These are phyloP conservation scores for Diorhabda sublineata DNA, from an alignment of 1,140 invertebrate species.

Conservation along the genomic window DNA sequence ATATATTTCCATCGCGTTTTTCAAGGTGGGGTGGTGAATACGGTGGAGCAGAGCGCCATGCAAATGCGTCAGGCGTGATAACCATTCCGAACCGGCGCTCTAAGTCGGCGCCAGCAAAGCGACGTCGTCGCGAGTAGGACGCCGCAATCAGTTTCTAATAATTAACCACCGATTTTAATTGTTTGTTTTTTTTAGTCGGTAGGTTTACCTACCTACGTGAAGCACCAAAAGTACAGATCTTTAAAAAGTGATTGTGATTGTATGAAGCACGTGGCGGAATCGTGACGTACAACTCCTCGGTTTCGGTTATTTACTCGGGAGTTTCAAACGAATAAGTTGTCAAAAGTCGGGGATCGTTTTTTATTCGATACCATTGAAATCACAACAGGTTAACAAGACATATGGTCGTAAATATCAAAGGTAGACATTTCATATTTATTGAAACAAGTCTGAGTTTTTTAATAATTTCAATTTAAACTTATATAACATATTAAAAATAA, in stretches of 20 bases:
- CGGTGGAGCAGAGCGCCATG: constrained; percentile 40
- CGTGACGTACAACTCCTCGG: background rate
- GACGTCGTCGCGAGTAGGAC: constrained; percentile 40
- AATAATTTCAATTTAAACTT: too few species aligned
- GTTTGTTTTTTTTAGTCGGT: constrained; percentile 3
- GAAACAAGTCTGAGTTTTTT: background rate
- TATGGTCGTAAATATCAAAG: background rate
- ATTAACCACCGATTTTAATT: constrained; percentile 34
- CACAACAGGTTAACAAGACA: background rate
- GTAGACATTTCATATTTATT: background rate
- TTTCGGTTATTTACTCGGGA: background rate
- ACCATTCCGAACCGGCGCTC: constrained; percentile 43
- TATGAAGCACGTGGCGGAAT: background rate
- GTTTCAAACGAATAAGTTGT: background rate
- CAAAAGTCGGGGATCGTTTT: background rate
- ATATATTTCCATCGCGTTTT: constrained; percentile 25
- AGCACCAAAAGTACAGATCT: background rate
- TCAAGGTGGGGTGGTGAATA: constrained; percentile 37
- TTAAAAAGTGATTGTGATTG: background rate
- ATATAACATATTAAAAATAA: too few species aligned
- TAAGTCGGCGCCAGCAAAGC: constrained; percentile 42
- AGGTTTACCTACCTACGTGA: constrained; percentile 3
- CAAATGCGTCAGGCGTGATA: constrained; percentile 47
- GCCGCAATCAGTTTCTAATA: constrained; percentile 41
- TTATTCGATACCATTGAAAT: background rate